Evolutionary conservation across 2,113 vertebrate genomes (phyloP).

Genomic region (Chionis minor): DNA sequence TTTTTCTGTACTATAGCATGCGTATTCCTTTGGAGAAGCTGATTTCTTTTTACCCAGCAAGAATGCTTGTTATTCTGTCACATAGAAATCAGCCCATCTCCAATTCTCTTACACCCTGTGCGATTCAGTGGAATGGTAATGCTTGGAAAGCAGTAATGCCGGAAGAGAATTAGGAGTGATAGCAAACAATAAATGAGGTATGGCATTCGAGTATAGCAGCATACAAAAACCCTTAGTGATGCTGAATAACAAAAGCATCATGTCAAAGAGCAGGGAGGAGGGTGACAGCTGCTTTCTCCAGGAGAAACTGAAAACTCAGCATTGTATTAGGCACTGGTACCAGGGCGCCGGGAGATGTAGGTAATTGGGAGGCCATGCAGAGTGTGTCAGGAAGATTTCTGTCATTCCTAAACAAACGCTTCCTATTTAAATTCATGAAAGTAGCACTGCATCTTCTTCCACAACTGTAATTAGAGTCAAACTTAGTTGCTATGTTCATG

Average conservation of each 20-base stretch:
- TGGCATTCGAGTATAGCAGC: background rate
- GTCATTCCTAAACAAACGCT: background rate
- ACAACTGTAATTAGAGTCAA: background rate
- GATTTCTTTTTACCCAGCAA: background rate
- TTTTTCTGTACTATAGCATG: background rate
- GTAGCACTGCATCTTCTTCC: background rate
- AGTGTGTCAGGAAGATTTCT: background rate
- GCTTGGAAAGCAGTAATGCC: background rate
- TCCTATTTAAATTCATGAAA: background rate
- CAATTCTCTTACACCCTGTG: background rate
- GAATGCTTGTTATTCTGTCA: background rate
- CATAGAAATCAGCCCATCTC: background rate
- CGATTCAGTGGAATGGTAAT: background rate
- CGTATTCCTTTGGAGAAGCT: background rate
- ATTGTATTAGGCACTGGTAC: rapidly evolving
- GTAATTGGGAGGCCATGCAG: background rate
- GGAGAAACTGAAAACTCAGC: background rate
- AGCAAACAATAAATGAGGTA: background rate
- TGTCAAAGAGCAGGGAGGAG: background rate
- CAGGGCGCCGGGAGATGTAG: rapidly evolving
- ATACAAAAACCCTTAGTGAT: background rate
- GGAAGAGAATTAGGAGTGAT: background rate
- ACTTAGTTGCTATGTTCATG: background rate
- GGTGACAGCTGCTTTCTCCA: background rate
- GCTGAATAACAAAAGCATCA: background rate